A percentile compares a stretch with the other conserved stretches of the same genome.
Conservation (phyloP, 2,888 invertebrate genomes). For the Drosophila barbarae region DNA sequence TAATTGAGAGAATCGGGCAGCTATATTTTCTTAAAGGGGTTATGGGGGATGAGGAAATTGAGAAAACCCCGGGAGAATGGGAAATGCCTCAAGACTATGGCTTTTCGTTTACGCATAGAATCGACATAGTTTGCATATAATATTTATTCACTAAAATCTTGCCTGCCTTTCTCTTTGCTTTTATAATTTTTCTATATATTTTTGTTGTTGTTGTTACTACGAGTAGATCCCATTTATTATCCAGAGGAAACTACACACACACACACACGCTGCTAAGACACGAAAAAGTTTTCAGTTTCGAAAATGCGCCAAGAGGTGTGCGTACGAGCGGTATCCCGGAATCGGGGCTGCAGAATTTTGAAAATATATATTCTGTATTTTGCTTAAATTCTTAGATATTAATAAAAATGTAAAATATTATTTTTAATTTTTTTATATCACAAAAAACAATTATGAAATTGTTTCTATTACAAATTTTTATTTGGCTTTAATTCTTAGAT, state of each 20-base stretch:
- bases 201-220: constrained; percentile 8
- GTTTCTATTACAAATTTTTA: no score
- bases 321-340: constrained; percentile 5
- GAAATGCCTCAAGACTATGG: constrained; percentile 2
- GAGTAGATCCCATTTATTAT: constrained; percentile 25
- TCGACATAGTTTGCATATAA: constrained; percentile 5
- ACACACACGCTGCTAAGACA: constrained; percentile 15
- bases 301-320: constrained; percentile 32
- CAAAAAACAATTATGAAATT: no score
- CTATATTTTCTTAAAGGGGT: constrained; percentile 5
- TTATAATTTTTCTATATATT: neutral
- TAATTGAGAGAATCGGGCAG: constrained; percentile 49
- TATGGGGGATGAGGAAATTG: neutral
- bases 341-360: constrained; percentile 9
- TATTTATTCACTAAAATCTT: constrained; percentile 7
- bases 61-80: neutral
- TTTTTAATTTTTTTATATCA: no score
- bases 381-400: no score
- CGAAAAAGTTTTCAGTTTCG: constrained; percentile 35
- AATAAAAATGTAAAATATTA: neutral
- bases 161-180: constrained; percentile 8
- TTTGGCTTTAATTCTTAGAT: no score
- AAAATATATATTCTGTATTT: neutral
- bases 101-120: constrained; percentile 12
- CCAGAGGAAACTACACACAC: constrained; percentile 43